Percentiles rank a stretch among this genome's conserved stretches.
phyloP scores from a whole-genome alignment of 2,797 vertebrate genomes.

The Sciaenops ocellatus region DNA sequence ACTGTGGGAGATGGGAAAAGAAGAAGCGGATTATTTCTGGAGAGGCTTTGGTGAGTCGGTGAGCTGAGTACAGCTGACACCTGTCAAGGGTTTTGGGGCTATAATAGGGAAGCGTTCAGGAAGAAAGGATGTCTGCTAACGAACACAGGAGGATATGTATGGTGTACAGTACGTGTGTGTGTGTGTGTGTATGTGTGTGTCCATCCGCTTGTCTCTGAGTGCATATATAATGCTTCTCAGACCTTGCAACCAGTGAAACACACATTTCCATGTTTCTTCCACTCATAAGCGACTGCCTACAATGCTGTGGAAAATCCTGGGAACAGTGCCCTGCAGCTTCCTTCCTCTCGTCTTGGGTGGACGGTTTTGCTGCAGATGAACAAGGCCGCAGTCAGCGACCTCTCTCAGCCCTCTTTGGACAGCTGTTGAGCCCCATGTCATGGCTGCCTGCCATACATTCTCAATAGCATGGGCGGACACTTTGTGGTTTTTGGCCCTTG shows the following conservation, averaged over 20 bases:
- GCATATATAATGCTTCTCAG: constrained; percentile 58
- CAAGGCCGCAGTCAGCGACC: constrained; percentile 62
- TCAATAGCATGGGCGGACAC: constrained; percentile 62
- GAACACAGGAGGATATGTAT: constrained; percentile 72
- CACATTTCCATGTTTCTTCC: constrained; percentile 58
- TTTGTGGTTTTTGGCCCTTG: constrained; percentile 65
- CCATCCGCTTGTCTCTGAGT: constrained; percentile 52
- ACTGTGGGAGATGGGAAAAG: constrained; percentile 72
- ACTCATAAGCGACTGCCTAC: constrained; percentile 25
- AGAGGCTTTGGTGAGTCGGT: constrained; percentile 78
- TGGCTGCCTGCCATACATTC: constrained; percentile 68
- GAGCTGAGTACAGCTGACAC: constrained; percentile 81
- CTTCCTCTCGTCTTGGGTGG: constrained; percentile 43
- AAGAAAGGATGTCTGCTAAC: constrained; percentile 76
- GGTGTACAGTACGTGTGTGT: constrained; percentile 24
- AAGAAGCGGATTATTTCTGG: constrained; percentile 75
- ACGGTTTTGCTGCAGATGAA: constrained; percentile 55
- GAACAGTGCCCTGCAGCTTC: constrained; percentile 45
- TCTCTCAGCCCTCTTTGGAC: constrained; percentile 68
- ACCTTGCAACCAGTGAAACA: constrained; percentile 52
- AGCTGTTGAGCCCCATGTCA: constrained; percentile 71
- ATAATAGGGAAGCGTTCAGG: constrained; percentile 75
- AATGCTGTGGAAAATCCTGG: constrained; percentile 58
- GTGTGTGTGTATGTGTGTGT: constrained; percentile 33
- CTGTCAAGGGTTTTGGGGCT: constrained; percentile 83